Base-by-base conservation (phyloP, 2,888 invertebrate species). In the Perizoma flavofasciatum region DNA sequence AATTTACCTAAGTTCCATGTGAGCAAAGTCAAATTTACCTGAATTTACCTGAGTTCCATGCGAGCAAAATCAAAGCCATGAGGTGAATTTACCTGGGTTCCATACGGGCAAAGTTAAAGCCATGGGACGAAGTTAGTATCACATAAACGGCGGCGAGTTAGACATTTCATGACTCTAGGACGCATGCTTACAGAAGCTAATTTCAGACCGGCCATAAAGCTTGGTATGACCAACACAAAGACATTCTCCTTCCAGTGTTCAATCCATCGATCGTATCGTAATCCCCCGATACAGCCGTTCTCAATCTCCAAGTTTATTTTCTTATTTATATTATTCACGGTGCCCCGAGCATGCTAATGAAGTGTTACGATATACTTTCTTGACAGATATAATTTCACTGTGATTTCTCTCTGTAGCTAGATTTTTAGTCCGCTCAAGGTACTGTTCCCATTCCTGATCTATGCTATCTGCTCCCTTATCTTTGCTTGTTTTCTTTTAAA, bases 291-390 rank as follows among this genome's bases (percentile, higher is more conserved):
- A 34, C 39, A 45, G 50, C 45, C 49, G 55, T 55, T 65, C 61
- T 37, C 49, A 52, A 49, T 61, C 22, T 34, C 37, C 9, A 35
- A 50, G 40, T 55, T 57, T 58, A 44, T 60, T 60, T 67, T 63
- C 49, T 62, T 51, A 51, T 62, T 63, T 61, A 59, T 61, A 67
- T 64, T 63, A 61, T 64, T 68, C 66, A 66, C 69, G 69, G 62
- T 51, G 59, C 56, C 54, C 57, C 61, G 66, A 59, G 61, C 66
- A 67, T 63, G 59, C 63, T 67, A 69, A 69, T 69, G 63, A 67
- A 67, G 62, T 62, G 47, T 54, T 22, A 53, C 58, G 68, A 61
- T 69, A 69, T 67, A 69, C 69, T 69, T 69, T 69, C 69, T 69
- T 65, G 62, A 49, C 64, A 64, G 67, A 66, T 67, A 64, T 66